Evolutionary conservation across 2,113 vertebrate species (phyloP).

Genomic region (Notothenia rossii): DNA sequence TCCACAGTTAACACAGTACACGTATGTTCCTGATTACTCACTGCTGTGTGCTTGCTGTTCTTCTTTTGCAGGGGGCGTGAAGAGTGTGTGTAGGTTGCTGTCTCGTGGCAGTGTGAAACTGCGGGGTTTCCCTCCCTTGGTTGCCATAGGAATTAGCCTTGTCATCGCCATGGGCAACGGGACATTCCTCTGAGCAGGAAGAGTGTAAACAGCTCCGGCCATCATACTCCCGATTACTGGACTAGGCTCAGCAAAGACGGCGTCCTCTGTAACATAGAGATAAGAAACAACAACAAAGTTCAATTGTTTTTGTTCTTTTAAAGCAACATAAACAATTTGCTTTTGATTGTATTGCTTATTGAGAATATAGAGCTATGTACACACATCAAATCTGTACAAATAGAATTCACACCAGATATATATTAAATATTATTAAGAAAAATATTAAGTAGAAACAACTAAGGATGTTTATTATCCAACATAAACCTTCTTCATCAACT

Average conservation of each 20-base stretch:
- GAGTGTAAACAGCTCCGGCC: slow-evolving; percentile 93
- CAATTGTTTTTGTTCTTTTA: too few relatives aligned
- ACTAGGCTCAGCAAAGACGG: slow-evolving; percentile 91
- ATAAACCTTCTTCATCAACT: background rate
- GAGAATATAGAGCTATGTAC: too few relatives aligned
- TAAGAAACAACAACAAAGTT: too few relatives aligned
- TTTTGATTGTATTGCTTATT: too few relatives aligned
- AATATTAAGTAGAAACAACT: background rate
- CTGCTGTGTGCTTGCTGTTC: slow-evolving; percentile 67
- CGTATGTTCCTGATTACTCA: slow-evolving; percentile 36
- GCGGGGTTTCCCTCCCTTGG: slow-evolving; percentile 91
- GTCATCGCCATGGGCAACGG: slow-evolving; percentile 92
- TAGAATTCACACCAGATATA: too few relatives aligned
- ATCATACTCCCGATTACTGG: slow-evolving; percentile 67
- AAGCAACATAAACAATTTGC: too few relatives aligned
- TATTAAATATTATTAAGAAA: too few relatives aligned
- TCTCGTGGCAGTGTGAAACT: slow-evolving; percentile 97
- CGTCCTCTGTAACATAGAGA: slow-evolving; percentile 83
- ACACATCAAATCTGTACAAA: too few relatives aligned
- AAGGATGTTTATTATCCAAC: background rate
- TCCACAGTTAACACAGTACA: background rate
- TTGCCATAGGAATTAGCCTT: slow-evolving; percentile 90
- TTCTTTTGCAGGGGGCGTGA: slow-evolving; percentile 85
- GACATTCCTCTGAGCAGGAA: slow-evolving; percentile 94
- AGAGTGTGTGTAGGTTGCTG: slow-evolving; percentile 92